phyloP scores from a whole-genome alignment of 2,888 invertebrate genomes.

The Volucella inflata region DNA sequence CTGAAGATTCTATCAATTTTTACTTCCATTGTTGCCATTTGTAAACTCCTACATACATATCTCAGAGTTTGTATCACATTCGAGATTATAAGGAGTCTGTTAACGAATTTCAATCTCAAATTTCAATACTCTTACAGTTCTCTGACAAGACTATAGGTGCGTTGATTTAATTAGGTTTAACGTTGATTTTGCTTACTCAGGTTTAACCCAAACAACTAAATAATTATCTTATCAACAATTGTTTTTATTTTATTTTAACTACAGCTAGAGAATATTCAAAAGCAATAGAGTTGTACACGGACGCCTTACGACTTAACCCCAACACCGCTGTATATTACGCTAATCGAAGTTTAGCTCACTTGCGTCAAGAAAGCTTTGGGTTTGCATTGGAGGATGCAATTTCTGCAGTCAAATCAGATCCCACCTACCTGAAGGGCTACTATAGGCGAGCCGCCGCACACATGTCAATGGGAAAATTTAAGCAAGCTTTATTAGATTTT shows the following conservation, averaged over 20 bases:
- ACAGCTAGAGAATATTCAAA: conserved; percentile 94
- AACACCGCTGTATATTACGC: conserved; percentile 94
- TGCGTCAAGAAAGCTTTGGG: conserved; percentile 97
- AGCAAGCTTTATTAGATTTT: conserved; percentile 97
- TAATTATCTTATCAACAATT: too few species aligned
- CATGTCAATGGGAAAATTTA: conserved; percentile 99
- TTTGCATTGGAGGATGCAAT: conserved; percentile 96
- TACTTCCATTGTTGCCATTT: too few species aligned
- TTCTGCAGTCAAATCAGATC: conserved; percentile 94
- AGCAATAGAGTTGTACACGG: conserved; percentile 94
- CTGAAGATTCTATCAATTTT: too few species aligned
- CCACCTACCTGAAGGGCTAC: conserved; percentile 96
- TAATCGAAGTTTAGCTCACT: conserved; percentile 97
- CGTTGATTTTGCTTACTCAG: too few species aligned
- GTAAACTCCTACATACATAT: too few species aligned
- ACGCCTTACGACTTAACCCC: conserved; percentile 94
- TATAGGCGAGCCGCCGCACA: conserved; percentile 98
- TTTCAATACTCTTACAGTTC: too few species aligned
- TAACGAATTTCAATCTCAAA: too few species aligned
- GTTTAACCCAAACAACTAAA: too few species aligned
- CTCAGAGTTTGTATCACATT: too few species aligned
- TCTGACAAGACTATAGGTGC: too few species aligned
- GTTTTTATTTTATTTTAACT: conserved; percentile 80
- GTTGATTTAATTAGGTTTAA: too few species aligned
- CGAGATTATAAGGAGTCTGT: too few species aligned